Conservation (phyloP, 2,113 vertebrate genomes). For the Stomatorhinus ivindoensis region DNA sequence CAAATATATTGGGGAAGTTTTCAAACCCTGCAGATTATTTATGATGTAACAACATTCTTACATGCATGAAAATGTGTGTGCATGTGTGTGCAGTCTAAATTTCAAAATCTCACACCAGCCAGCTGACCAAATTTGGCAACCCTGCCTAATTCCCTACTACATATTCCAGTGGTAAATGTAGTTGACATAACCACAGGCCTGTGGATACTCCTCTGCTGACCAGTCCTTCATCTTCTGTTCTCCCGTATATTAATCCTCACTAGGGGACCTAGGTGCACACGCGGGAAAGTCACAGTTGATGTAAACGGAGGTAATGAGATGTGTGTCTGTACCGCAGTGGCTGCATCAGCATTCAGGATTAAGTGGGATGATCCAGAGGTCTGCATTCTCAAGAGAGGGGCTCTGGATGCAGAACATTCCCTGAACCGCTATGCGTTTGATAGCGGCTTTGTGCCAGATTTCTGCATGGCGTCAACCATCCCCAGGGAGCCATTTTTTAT, state of each 20-base stretch:
- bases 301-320: neutral
- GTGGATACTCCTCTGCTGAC: neutral
- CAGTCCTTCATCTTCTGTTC: neutral
- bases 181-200: neutral
- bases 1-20: too few species aligned
- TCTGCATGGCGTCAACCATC: neutral
- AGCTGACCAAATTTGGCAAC: too few species aligned
- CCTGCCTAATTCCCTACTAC: neutral
- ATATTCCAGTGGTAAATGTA: neutral
- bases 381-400: neutral
- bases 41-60: too few species aligned
- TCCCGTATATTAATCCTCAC: neutral
- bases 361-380: neutral
- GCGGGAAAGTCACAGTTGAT: neutral
- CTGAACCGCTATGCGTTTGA: neutral
- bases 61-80: too few species aligned
- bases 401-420: neutral
- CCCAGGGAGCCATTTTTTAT: neutral
- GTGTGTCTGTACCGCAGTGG: neutral
- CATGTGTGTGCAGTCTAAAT: too few species aligned
- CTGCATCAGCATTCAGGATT: neutral
- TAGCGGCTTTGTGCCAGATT: neutral
- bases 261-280: neutral
- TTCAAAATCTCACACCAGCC: too few species aligned
- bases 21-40: too few species aligned